These are phyloP conservation scores for Drosophila fulvimacula DNA, from an alignment of 2,888 invertebrate genomes.

Conservation along the genomic window DNA sequence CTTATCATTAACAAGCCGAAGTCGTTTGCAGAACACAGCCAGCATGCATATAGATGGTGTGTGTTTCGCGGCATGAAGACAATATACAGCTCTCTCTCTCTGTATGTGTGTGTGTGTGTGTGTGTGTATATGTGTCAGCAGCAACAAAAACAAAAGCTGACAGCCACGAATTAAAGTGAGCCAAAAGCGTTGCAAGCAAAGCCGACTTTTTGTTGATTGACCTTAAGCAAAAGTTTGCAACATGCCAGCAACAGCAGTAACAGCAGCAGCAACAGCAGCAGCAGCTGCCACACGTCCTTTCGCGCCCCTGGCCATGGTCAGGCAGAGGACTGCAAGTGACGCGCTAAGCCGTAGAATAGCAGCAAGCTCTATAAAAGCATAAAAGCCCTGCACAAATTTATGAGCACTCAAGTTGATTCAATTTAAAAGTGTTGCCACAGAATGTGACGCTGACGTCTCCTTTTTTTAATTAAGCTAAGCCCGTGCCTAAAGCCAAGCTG, in stretches of 20 bases:
- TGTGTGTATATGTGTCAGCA: constrained; percentile 17
- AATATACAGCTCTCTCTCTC: background rate
- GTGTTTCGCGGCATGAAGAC: constrained; percentile 3
- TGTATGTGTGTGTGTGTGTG: background rate
- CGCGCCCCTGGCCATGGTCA: constrained; percentile 21
- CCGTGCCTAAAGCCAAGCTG: constrained; percentile 62
- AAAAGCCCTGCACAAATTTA: constrained; percentile 68
- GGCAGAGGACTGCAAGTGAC: constrained; percentile 66
- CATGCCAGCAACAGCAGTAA: constrained; percentile 45
- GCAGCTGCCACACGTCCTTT: background rate
- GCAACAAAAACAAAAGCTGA: constrained; percentile 33
- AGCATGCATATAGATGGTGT: constrained; percentile 8
- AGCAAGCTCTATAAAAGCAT: background rate
- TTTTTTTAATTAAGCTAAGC: constrained; percentile 81
- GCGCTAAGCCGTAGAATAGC: constrained; percentile 33
- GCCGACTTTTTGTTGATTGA: constrained; percentile 52
- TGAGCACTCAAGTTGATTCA: constrained; percentile 77
- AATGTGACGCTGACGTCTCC: constrained; percentile 63
- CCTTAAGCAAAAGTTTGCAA: constrained; percentile 65
- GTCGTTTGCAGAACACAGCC: constrained; percentile 30
- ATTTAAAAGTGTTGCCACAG: constrained; percentile 67
- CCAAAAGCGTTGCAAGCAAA: constrained; percentile 38
- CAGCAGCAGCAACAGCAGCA: constrained; percentile 33
- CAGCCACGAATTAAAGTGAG: constrained; percentile 56
- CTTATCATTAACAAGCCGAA: constrained; percentile 70